Evolutionary conservation across 2,797 vertebrate species (phyloP).

Genomic region (Potorous gilbertii): DNA sequence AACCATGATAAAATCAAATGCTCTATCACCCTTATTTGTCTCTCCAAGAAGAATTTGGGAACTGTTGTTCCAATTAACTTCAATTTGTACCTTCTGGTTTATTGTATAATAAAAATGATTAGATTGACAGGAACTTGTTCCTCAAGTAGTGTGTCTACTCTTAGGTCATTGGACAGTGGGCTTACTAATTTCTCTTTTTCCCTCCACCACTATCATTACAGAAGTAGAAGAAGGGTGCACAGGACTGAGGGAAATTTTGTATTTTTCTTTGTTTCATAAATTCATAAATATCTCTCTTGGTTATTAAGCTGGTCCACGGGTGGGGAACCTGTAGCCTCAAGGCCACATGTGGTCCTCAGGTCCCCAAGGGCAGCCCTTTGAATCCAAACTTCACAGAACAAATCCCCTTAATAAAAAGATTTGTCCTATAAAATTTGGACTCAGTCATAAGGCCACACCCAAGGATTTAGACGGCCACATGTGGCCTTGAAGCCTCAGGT

Average conservation of each 20-base stretch:
- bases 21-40: background rate
- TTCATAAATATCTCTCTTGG: background rate
- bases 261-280: background rate
- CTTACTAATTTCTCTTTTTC: too few relatives aligned
- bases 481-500: too few relatives aligned
- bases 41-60: background rate
- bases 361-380: too few relatives aligned
- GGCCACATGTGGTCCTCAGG: too few relatives aligned
- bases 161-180: background rate
- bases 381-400: too few relatives aligned
- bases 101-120: background rate
- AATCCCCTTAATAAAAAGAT: too few relatives aligned
- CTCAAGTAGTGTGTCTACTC: background rate
- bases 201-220: background rate
- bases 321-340: too few relatives aligned
- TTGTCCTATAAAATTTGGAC: too few relatives aligned
- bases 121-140: background rate
- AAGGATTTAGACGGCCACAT: too few relatives aligned
- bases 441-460: too few relatives aligned
- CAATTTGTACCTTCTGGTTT: background rate
- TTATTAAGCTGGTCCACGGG: background rate
- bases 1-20: background rate
- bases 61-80: background rate
- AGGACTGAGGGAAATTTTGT: background rate
- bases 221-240: background rate